Evolutionary conservation across 2,888 invertebrate genomes (phyloP), one percentile per base, ranked within the genome.

Genomic region (Brachypterus glaber): DNA sequence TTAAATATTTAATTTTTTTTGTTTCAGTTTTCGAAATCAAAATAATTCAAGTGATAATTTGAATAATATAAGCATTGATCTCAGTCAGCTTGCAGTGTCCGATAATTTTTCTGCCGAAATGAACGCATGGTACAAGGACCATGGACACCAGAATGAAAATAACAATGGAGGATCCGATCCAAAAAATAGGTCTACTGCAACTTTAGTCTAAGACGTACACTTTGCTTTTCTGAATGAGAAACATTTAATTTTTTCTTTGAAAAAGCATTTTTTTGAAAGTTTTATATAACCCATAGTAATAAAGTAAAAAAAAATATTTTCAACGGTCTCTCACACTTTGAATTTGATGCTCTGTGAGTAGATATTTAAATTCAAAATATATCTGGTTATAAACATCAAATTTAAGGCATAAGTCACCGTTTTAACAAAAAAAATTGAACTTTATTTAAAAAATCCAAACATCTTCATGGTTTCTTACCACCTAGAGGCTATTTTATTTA

Each of bases 101-200:
- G 67, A 69, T 33, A 66, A 66, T 37, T 71, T 71, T 53, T 67
- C 70, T n/a, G 67, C 67, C 17, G 73, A 73, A 57, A 70, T 72
- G 69, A 62, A 73, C 43, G 67, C 69, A n/a, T 74, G 73, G 74
- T 73, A 70, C 45, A 62, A 66, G 53, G 66, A 63, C 41, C 64
- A 62, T 15, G 46, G 53, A 25, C 49, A 55, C 31, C 45, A 46
- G 27, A 57, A 59, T 16, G 59, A 53, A 39, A 55, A 54, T 35
- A 57, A 52, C 41, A n/a, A n/a, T 9, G 12, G 17, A 9, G 32
- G 45, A 17, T 40, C 52, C 24, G 42, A 47, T 39, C 43, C 55
- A 15, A 53, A 54, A 41, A 54, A 48, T 37, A 53, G 56, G 44
- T 59, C 60, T 14, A 59, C 55, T 17, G 60, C 59, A 14, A 59